Evolutionary conservation across 2,797 vertebrate species (phyloP).

Genomic region (Falco columbarius): DNA sequence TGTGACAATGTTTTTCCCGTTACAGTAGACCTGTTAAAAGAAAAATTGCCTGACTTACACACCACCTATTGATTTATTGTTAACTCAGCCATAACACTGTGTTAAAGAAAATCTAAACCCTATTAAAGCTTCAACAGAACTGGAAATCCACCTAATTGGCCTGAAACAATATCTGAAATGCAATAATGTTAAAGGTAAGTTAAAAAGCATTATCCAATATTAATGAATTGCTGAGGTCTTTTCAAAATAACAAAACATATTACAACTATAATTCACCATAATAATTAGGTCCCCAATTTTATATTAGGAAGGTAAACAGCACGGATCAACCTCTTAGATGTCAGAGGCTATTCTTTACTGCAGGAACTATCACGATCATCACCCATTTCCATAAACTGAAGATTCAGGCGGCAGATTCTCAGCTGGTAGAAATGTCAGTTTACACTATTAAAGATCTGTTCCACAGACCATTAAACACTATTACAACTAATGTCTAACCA

Average conservation of each 20-base stretch:
- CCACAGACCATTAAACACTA: not conserved
- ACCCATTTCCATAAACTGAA: not conserved
- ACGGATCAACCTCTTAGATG: not conserved
- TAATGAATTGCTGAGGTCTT: not conserved
- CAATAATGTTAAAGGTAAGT: not conserved
- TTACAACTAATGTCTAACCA: not conserved
- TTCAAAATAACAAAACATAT: not conserved
- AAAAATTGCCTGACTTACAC: not conserved
- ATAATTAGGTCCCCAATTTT: not conserved
- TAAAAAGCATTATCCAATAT: not conserved
- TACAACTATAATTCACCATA: not conserved
- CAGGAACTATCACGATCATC: not conserved
- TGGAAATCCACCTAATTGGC: not conserved
- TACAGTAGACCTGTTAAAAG: not conserved
- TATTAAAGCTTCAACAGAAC: not conserved
- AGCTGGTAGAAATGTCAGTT: not conserved
- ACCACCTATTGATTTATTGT: not conserved
- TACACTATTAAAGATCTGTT: not conserved
- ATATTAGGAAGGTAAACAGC: not conserved
- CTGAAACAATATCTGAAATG: conserved; percentile 17
- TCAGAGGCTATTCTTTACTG: not conserved
- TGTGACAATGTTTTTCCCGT: not conserved
- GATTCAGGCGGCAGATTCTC: not conserved
- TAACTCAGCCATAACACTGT: not conserved
- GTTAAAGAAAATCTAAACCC: conserved; percentile 21